A percentile compares a stretch with the other conserved stretches of the same genome.
Evolutionary conservation across 2,797 vertebrate species (phyloP).

Genomic region (Danio choprae): DNA sequence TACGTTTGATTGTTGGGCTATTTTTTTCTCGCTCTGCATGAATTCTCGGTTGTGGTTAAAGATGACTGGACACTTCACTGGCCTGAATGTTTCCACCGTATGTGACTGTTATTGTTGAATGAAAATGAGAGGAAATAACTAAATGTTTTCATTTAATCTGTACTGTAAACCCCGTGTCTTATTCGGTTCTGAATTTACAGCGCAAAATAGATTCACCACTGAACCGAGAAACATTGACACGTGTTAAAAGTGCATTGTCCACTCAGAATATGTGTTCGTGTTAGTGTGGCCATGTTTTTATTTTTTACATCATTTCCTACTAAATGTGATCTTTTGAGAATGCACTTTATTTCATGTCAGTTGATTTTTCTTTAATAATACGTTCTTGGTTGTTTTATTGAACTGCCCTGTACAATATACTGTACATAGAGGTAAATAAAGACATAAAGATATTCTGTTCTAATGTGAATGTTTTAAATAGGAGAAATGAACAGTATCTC

Average conservation of each 20-base stretch:
- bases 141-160: conserved; percentile 55
- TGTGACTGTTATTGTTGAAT: conserved; percentile 75
- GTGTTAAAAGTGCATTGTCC: conserved; percentile 58
- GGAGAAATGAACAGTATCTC: conserved; percentile 18
- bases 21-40: conserved; percentile 3
- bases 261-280: conserved; percentile 51
- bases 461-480: conserved; percentile 42
- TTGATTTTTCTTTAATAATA: conserved; percentile 51
- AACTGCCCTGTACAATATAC: conserved; percentile 60
- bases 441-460: conserved; percentile 49
- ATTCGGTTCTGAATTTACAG: conserved; percentile 21
- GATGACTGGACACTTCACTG: conserved; percentile 32
- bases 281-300: conserved; percentile 55
- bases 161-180: conserved; percentile 46
- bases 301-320: conserved; percentile 44
- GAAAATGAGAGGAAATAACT: conserved; percentile 59
- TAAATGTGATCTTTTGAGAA: conserved; percentile 60
- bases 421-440: conserved; percentile 47
- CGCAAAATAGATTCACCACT: conserved; percentile 34
- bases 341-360: conserved; percentile 81
- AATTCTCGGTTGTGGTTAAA: conserved; percentile 4
- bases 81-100: conserved; percentile 42
- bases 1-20: not conserved
- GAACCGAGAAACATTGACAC: conserved; percentile 62
- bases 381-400: conserved; percentile 67